These are phyloP conservation scores for Cabera pusaria DNA, from an alignment of 2,888 invertebrate genomes.

Conservation along the genomic window DNA sequence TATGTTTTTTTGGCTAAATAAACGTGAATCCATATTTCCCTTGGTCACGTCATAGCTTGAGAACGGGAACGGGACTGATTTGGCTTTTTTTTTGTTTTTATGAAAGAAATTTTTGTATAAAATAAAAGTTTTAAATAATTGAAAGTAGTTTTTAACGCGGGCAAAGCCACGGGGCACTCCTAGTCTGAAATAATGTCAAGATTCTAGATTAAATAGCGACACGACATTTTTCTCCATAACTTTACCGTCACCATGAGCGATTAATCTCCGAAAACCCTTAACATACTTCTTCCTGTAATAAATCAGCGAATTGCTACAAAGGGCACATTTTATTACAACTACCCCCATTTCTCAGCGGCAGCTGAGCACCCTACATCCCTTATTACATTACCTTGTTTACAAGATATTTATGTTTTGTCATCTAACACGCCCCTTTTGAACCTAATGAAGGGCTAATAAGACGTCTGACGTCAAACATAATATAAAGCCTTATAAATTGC, in stretches of 20 bases:
- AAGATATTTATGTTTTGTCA: slow-evolving; percentile 27
- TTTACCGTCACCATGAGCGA: not conserved
- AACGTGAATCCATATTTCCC: no score
- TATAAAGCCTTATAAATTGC: slow-evolving; percentile 6
- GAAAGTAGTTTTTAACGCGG: no score
- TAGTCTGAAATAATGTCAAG: no score
- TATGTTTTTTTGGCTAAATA: no score
- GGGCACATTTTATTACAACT: slow-evolving; percentile 23
- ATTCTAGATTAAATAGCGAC: not conserved
- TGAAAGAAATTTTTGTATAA: no score
- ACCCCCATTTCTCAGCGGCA: slow-evolving; percentile 27
- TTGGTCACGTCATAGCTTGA: no score
- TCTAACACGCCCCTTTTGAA: slow-evolving; percentile 20
- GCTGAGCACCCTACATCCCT: slow-evolving; percentile 21
- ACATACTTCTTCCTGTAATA: slow-evolving; percentile 12
- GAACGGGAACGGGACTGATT: no score
- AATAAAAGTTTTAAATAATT: no score
- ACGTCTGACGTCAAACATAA: slow-evolving; percentile 10
- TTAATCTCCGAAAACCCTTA: slow-evolving; percentile 5
- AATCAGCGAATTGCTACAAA: slow-evolving; percentile 23
- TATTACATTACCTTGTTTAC: slow-evolving; percentile 30
- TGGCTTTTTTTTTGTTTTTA: no score
- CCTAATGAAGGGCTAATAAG: slow-evolving; percentile 28
- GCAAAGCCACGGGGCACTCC: no score
- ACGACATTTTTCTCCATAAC: not conserved